Evolutionary conservation across 2,888 invertebrate species (phyloP).

Genomic region (Euzophera pinguis): DNA sequence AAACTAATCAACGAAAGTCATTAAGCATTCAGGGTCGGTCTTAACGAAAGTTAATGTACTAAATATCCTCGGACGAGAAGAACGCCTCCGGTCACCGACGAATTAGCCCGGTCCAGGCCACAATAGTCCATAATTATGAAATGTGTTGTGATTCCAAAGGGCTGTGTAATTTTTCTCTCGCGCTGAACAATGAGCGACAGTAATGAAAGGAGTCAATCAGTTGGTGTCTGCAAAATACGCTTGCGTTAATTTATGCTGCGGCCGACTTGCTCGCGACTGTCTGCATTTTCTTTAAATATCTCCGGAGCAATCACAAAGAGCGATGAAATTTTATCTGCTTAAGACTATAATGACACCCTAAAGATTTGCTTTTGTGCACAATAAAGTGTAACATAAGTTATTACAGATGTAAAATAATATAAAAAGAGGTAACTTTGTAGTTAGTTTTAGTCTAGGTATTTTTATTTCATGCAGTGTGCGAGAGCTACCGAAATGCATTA

Average conservation of each 20-base stretch:
- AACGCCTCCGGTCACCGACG: constrained; percentile 47
- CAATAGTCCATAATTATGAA: constrained; percentile 80
- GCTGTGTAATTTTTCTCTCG: constrained; percentile 69
- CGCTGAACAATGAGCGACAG: constrained; percentile 67
- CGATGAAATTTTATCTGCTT: constrained; percentile 31
- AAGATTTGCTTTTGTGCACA: background rate
- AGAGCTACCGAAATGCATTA: too few relatives aligned
- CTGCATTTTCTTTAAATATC: constrained; percentile 32
- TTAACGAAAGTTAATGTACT: constrained; percentile 61
- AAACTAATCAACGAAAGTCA: constrained; percentile 70
- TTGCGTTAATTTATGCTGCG: constrained; percentile 66
- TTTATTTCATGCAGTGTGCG: too few relatives aligned
- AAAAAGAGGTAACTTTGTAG: background rate
- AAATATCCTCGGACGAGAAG: constrained; percentile 48
- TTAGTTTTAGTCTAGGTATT: too few relatives aligned
- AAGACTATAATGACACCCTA: background rate
- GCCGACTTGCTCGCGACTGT: constrained; percentile 10
- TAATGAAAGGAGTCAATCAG: constrained; percentile 80
- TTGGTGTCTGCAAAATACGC: constrained; percentile 65
- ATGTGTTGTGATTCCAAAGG: constrained; percentile 74
- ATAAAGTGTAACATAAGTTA: background rate
- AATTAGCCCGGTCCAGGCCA: constrained; percentile 70
- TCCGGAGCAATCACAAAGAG: constrained; percentile 51
- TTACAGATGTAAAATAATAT: background rate
- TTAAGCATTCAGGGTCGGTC: constrained; percentile 51